A percentile compares a stretch with the other conserved stretches of the same genome.
Evolutionary conservation across 2,797 vertebrate genomes (phyloP).

Genomic region (Oophaga sylvatica): DNA sequence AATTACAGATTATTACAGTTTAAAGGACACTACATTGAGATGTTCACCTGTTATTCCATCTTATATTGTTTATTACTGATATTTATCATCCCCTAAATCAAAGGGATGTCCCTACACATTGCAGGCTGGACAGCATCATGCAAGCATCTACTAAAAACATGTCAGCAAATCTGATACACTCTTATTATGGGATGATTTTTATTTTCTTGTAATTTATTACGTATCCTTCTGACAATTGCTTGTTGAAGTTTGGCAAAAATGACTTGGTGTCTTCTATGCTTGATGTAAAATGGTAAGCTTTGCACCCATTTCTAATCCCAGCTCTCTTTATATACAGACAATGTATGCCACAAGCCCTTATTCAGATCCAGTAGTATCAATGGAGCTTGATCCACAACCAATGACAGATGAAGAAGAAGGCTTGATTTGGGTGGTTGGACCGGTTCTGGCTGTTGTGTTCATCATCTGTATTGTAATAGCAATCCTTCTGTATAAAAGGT

Average conservation of each 20-base stretch:
- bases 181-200: not conserved
- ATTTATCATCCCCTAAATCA: not conserved
- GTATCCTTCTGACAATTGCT: not conserved
- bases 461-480: slow-evolving; percentile 99
- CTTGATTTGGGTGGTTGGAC: slow-evolving; percentile 98
- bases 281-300: not conserved
- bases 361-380: slow-evolving; percentile 93
- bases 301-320: not conserved
- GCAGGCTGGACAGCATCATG: not conserved
- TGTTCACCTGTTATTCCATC: no score
- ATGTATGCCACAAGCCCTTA: slow-evolving; percentile 98
- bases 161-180: not conserved
- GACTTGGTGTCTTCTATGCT: not conserved
- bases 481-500: slow-evolving; percentile 99
- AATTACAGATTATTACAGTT: no score
- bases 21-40: no score
- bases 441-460: slow-evolving; percentile 97
- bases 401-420: slow-evolving; percentile 98
- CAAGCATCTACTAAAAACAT: not conserved
- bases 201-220: not conserved
- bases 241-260: not conserved
- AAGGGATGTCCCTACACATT: not conserved
- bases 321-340: slow-evolving; percentile 75
- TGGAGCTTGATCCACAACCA: slow-evolving; percentile 96
- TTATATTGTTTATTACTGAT: not conserved